A percentile compares a stretch with the other conserved stretches of the same genome.
Conservation (phyloP, 1,140 invertebrate genomes). For the Cherax destructor region DNA sequence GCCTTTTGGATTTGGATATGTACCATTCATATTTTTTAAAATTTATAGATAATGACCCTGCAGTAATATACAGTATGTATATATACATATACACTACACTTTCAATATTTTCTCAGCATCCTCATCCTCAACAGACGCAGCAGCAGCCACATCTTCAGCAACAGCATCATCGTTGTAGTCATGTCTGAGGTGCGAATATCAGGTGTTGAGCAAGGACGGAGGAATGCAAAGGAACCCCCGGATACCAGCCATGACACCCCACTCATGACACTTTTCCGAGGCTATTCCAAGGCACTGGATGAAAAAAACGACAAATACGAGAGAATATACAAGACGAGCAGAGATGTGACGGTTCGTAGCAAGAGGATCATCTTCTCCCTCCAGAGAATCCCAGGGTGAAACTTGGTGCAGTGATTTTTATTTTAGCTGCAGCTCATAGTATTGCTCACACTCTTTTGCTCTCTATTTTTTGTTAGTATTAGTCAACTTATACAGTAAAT, state of each 20-base stretch:
- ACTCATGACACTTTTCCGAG: constrained; percentile 53
- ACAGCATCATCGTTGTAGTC: not conserved
- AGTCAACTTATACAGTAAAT: too few relatives aligned
- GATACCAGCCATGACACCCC: constrained; percentile 46
- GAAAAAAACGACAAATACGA: constrained; percentile 90
- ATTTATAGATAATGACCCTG: too few relatives aligned
- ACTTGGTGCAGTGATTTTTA: too few relatives aligned
- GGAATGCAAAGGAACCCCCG: constrained; percentile 10
- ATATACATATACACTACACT: too few relatives aligned
- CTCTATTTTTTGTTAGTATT: too few relatives aligned
- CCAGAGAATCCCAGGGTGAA: constrained; percentile 80
- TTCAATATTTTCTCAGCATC: too few relatives aligned
- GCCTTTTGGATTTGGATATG: too few relatives aligned
- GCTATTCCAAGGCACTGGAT: constrained; percentile 82
- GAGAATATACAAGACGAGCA: constrained; percentile 86
- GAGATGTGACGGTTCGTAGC: constrained; percentile 94
- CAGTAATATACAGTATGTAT: too few relatives aligned
- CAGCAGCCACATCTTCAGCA: not conserved
- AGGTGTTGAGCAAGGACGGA: not conserved
- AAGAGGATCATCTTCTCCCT: constrained; percentile 92
- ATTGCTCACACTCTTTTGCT: too few relatives aligned
- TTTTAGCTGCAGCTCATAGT: too few relatives aligned
- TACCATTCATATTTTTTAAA: too few relatives aligned
- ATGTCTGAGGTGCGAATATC: not conserved
- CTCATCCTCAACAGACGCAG: too few relatives aligned